Conservation (phyloP, 2,113 vertebrate species). For the Craseonycteris thonglongyai region DNA sequence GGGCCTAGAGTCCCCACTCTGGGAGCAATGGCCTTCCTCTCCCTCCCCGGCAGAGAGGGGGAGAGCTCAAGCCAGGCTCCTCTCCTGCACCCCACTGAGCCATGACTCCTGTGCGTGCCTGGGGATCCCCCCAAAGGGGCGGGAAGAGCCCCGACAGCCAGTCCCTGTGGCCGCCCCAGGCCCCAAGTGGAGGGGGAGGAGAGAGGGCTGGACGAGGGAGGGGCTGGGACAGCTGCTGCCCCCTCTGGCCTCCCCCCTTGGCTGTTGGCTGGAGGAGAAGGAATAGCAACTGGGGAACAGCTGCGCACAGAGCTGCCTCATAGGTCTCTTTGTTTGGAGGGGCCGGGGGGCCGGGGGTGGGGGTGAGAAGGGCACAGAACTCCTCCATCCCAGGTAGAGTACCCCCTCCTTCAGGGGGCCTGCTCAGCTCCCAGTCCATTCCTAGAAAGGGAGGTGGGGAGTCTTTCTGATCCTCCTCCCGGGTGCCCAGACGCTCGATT, state of each 20-base stretch:
- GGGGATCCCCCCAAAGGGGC: slow-evolving; percentile 1
- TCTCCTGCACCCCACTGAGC: not conserved
- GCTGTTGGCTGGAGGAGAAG: slow-evolving; percentile 54
- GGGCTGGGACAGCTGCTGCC: slow-evolving; percentile 58
- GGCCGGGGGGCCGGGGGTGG: not conserved
- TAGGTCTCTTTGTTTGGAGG: slow-evolving; percentile 67
- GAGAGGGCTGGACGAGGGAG: slow-evolving; percentile 31
- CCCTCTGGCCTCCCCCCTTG: slow-evolving; percentile 53
- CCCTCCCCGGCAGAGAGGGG: not conserved
- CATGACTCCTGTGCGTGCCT: not conserved
- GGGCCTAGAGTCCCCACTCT: not conserved
- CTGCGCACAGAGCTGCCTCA: slow-evolving; percentile 49
- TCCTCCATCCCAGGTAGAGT: not conserved
- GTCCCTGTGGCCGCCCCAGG: not conserved
- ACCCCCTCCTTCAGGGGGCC: not conserved
- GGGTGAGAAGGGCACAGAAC: not conserved
- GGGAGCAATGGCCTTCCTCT: slow-evolving; percentile 31
- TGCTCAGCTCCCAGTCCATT: not conserved
- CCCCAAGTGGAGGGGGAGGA: not conserved
- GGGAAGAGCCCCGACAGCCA: not conserved
- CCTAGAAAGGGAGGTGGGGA: not conserved
- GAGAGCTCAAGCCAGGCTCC: not conserved
- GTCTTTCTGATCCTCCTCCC: not conserved
- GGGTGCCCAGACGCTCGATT: not conserved
- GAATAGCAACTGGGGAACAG: slow-evolving; percentile 72